Evolutionary conservation across 2,113 vertebrate genomes (phyloP).

Genomic region (Oryctolagus cuniculus): mOryCun1.1 NC_091432.1:231034501-231035000

Average conservation of each 20-base stretch:
- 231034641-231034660: not conserved
- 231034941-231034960: too few species aligned
- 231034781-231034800: not conserved
- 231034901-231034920: not conserved
- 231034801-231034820: not conserved
- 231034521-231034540: not conserved
- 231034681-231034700: slow-evolving; percentile 59
- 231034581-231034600: too few species aligned
- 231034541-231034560: not conserved
- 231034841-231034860: not conserved
- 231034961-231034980: not conserved
- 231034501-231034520: not conserved
- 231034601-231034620: not conserved
- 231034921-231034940: not conserved
- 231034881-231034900: not conserved
- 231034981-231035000: not conserved
- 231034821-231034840: not conserved
- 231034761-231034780: not conserved
- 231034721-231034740: slow-evolving; percentile 57
- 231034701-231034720: slow-evolving; percentile 59
- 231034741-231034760: not conserved
- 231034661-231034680: slow-evolving; percentile 40
- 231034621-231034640: not conserved
- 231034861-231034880: not conserved
- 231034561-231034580: too few species aligned